These are phyloP conservation scores for Scaptodrosophila latifasciaeformis DNA, from an alignment of 2,888 invertebrate genomes.

Conservation along the genomic window DNA sequence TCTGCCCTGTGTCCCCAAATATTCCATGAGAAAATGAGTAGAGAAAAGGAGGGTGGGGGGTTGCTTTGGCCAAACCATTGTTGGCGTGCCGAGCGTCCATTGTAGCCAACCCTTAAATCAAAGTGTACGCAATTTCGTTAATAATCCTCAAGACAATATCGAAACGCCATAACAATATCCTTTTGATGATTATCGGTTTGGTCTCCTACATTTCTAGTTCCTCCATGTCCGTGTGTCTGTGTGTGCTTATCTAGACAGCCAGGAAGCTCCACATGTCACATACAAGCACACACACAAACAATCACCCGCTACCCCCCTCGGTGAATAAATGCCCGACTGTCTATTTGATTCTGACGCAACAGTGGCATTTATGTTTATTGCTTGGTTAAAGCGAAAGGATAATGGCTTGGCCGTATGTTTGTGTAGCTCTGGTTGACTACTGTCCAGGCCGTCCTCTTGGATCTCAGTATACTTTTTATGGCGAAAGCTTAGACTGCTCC, in stretches of 20 bases:
- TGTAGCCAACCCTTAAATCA: conserved; percentile 73
- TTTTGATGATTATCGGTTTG: conserved; percentile 72
- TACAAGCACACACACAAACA: too few relatives aligned
- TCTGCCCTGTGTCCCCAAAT: conserved; percentile 18
- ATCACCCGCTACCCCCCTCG: not conserved
- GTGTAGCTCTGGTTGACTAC: conserved; percentile 13
- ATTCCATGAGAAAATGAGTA: too few relatives aligned
- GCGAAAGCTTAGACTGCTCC: conserved; percentile 23
- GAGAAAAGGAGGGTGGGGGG: too few relatives aligned
- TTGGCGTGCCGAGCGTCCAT: conserved; percentile 52
- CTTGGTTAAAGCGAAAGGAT: conserved; percentile 64
- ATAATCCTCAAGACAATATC: conserved; percentile 74
- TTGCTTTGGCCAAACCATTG: too few relatives aligned
- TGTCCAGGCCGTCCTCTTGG: conserved; percentile 1
- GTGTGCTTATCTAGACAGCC: too few relatives aligned
- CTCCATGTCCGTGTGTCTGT: conserved; percentile 3
- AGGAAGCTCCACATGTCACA: too few relatives aligned
- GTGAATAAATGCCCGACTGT: conserved; percentile 25
- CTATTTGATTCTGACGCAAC: conserved; percentile 50
- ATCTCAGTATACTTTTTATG: conserved; percentile 29
- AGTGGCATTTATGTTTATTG: conserved; percentile 70
- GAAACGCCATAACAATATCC: conserved; percentile 74
- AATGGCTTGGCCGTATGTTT: conserved; percentile 27
- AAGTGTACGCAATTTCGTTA: conserved; percentile 72
- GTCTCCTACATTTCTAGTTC: conserved; percentile 12